phyloP scores from a whole-genome alignment of 2,113 vertebrate genomes.

The Cyprinodon brontotheroides region DNA sequence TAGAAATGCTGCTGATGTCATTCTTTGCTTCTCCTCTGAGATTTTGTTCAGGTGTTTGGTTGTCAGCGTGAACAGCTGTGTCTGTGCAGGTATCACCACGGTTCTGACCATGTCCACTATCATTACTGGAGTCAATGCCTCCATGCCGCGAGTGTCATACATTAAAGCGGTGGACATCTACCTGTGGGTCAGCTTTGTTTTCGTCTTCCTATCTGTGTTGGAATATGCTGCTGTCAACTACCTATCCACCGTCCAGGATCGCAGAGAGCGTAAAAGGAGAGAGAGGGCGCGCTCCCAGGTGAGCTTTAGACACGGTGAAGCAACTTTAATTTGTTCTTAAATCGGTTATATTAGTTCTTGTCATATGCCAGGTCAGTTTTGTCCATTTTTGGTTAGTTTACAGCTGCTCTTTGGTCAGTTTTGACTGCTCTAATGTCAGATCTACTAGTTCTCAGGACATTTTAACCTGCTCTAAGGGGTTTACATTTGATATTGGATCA shows the following conservation, averaged over 20 bases:
- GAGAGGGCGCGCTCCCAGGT: constrained; percentile 84
- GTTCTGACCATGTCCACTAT: constrained; percentile 95
- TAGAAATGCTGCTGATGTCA: too few relatives aligned
- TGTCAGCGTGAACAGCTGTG: not conserved
- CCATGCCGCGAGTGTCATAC: constrained; percentile 83
- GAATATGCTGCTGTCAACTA: constrained; percentile 91
- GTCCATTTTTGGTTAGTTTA: not conserved
- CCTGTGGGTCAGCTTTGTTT: constrained; percentile 85
- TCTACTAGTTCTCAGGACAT: not conserved
- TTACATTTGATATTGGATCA: not conserved
- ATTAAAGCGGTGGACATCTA: constrained; percentile 86
- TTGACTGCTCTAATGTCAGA: not conserved
- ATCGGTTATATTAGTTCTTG: not conserved
- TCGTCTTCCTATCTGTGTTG: constrained; percentile 83
- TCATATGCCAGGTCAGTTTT: not conserved
- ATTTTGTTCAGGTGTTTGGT: too few relatives aligned
- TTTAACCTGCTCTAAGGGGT: not conserved
- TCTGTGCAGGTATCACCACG: constrained; percentile 86
- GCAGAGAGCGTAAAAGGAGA: constrained; percentile 84
- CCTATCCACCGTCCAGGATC: constrained; percentile 91
- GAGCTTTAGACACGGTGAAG: not conserved
- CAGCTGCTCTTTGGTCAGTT: not conserved
- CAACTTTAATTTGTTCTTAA: not conserved
- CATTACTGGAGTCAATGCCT: constrained; percentile 85
- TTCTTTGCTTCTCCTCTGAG: too few relatives aligned